Evolutionary conservation across 1,140 invertebrate genomes (phyloP), one percentile per base, ranked within the genome.

Genomic region (Heliconius nattereri): DNA sequence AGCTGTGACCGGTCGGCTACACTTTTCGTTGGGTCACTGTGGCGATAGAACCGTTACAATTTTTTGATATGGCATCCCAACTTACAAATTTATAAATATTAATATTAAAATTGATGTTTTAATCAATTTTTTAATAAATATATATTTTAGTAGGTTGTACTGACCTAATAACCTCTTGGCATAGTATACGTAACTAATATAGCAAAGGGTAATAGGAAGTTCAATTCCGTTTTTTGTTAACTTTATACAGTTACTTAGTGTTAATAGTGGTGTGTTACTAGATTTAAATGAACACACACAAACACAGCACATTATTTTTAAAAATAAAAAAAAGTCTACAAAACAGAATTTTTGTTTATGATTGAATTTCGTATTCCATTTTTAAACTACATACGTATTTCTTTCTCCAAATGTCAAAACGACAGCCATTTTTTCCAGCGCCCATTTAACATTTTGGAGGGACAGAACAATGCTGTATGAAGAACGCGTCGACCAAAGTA

Each of bases 11-110:
- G 88, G 87, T 86, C 80, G 77, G 77, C 84, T 82, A 84, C 82
- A 86, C 83, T 87, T 91, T 87, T 88, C 84, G 85, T 80, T 89
- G 79, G 90, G 88, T 91, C 90, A 91, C 89, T 85, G 84, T 87
- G 83, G 85, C 89, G 87, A 57, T 78, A 79, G 74, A 82, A 72
- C 89, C 89, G 90, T 91, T 91, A 90, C 81, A 80, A 84, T 32
- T 89, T 87, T 88, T 83, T 85, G 89, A 86, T 77, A 83, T 81
- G 81, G 79, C 83, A 84, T 72, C 54, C 74, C 26, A 54, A 52
- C 20, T 66, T 66, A 66, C 11, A 66, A 66, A 66, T 66, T 29
- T 11, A 66, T 66, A 66, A 29, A 66, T 66, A 66, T 26, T 66
- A 66, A 66, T 16, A 66, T 26, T 26, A 29, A 66, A 66, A 26